Conservation (phyloP, 2,797 vertebrate species). For the Bryconaethiops microstoma region DNA sequence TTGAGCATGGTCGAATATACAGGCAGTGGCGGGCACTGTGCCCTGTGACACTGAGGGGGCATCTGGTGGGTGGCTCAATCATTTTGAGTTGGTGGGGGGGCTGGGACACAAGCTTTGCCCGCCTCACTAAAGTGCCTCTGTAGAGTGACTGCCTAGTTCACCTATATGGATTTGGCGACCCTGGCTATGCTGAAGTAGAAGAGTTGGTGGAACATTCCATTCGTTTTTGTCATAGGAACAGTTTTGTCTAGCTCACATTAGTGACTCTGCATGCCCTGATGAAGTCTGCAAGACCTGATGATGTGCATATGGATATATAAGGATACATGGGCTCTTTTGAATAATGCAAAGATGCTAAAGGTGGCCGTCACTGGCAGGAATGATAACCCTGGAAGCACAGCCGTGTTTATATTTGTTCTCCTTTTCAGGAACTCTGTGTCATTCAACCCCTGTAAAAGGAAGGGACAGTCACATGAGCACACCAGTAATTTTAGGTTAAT, state of each 20-base stretch:
- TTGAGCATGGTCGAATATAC: too few relatives aligned
- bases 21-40: too few relatives aligned
- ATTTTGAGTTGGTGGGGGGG: too few relatives aligned
- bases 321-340: not conserved
- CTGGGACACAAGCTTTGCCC: too few relatives aligned
- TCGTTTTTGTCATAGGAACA: not conserved
- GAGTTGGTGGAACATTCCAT: not conserved
- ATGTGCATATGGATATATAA: too few relatives aligned
- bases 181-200: not conserved
- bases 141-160: too few relatives aligned
- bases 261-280: not conserved
- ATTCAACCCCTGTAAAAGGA: slow-evolving; percentile 5
- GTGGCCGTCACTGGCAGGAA: not conserved
- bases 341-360: not conserved
- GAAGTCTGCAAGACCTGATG: too few relatives aligned
- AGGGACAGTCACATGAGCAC: not conserved
- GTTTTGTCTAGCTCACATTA: not conserved
- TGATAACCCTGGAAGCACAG: not conserved
- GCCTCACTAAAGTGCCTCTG: too few relatives aligned
- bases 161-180: too few relatives aligned
- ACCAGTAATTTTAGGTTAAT: not conserved
- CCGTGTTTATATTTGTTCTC: not conserved
- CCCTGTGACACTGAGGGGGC: too few relatives aligned
- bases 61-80: too few relatives aligned
- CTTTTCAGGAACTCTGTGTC: not conserved